These are phyloP conservation scores for Acanthoscelides obtectus DNA, from an alignment of 2,888 invertebrate genomes.

Conservation along the genomic window DNA sequence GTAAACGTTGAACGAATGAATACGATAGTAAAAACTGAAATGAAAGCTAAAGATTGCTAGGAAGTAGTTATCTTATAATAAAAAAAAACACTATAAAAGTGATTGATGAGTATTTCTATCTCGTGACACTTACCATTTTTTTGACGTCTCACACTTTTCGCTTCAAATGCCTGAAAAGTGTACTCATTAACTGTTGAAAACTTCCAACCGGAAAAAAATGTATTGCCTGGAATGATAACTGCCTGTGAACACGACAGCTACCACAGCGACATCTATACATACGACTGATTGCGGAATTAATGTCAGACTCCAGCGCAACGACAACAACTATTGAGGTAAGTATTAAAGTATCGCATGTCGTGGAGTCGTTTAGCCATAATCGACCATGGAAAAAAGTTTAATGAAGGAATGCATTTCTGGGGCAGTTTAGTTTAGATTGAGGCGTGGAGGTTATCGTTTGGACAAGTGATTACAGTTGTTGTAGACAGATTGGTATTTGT, in stretches of 20 bases:
- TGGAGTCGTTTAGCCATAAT: neutral
- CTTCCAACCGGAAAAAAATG: neutral
- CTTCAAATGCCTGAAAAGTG: neutral
- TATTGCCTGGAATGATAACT: neutral
- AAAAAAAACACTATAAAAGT: too few species aligned
- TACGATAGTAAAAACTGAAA: too few species aligned
- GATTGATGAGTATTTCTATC: neutral
- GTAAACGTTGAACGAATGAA: too few species aligned
- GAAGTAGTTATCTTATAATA: too few species aligned
- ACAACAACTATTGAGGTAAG: slow-evolving; percentile 15
- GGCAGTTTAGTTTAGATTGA: neutral
- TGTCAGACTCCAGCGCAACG: slow-evolving; percentile 15
- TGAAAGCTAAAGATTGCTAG: too few species aligned
- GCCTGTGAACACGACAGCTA: neutral
- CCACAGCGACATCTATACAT: neutral
- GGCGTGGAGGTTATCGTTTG: neutral
- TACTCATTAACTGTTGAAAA: neutral
- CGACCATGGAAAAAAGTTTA: neutral
- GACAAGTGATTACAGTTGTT: neutral
- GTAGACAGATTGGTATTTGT: neutral
- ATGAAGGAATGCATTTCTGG: neutral
- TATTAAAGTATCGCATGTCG: neutral
- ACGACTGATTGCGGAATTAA: slow-evolving; percentile 12
- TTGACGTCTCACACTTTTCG: neutral
- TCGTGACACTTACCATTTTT: neutral